Evolutionary conservation across 2,888 invertebrate species (phyloP), one percentile per base, ranked within the genome.

Genomic region (Pheosia tremula): DNA sequence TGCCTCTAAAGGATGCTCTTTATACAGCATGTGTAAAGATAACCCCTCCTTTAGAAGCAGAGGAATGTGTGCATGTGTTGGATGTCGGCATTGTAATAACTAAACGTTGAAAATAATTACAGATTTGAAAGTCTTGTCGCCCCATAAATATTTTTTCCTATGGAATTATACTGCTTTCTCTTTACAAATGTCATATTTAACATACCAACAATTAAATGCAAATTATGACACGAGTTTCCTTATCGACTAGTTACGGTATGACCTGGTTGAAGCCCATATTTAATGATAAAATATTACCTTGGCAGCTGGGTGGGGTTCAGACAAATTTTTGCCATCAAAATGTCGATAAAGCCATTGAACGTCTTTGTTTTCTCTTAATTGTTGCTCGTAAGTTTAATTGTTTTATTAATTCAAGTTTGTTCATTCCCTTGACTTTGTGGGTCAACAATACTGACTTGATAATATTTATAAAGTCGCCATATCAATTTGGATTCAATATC

Each of bases 121-220:
- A 4, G n/a, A 47, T 47, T 47, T n/a, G 47, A 47, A 47, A 47
- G 47, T 47, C 5, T 47, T 47, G 11, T 5, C 47, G n/a, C 5
- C 47, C n/a, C 47, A 47, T 47, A 3, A 47, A 5, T 41, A 8
- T 64, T 58, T 53, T 69, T 71, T 67, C 71, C 67, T 70, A 66
- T 71, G 62, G 68, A 69, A 69, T 72, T 67, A 71, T 66, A 68
- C 62, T 64, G 62, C 84, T 87, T 87, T 88, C 87, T 78, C 86
- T 71, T 67, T 65, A 68, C 78, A 82, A 84, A 86, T 85, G 83
- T 77, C 83, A 78, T 70, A 72, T 78, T 81, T 81, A 77, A 80
- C 83, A 78, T 82, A 82, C 67, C 58, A 59, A 52, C 81, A 83
- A 86, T 87, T 87, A 87, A 82, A 87, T 85, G 81, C 72, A 78